Conservation (phyloP, 2,797 vertebrate genomes). For the Chloroceryle amazona region DNA sequence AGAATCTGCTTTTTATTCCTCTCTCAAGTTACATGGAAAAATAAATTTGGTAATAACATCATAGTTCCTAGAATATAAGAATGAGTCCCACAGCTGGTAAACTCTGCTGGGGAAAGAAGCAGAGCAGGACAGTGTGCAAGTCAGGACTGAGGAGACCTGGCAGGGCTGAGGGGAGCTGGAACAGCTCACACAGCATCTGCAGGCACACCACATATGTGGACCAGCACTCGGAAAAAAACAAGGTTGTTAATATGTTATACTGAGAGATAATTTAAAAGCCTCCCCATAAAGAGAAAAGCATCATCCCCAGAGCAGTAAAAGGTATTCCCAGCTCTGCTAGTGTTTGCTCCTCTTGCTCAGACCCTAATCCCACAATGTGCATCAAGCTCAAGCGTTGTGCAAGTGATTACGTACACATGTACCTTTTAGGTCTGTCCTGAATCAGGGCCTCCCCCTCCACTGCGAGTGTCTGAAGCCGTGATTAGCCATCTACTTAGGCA, state of each 20-base stretch:
- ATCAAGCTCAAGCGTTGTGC: background rate
- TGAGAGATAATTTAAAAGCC: constrained; percentile 62
- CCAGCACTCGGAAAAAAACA: constrained; percentile 16
- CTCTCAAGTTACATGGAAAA: constrained; percentile 62
- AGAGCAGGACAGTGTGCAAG: constrained; percentile 46
- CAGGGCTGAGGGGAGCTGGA: constrained; percentile 53
- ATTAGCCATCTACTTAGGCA: constrained; percentile 66
- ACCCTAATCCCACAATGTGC: background rate
- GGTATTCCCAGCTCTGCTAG: constrained; percentile 21
- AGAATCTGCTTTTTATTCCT: constrained; percentile 55
- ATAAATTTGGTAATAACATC: constrained; percentile 35
- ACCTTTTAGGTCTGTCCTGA: background rate
- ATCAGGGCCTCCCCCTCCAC: background rate
- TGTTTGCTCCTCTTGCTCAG: background rate
- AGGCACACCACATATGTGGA: constrained; percentile 36
- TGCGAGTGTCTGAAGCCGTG: background rate
- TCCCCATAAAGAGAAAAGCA: constrained; percentile 41
- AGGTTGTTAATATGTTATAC: constrained; percentile 62
- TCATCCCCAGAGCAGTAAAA: constrained; percentile 41
- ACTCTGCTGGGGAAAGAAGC: constrained; percentile 26
- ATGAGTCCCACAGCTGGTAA: background rate
- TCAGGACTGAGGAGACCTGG: constrained; percentile 49
- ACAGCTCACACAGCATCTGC: constrained; percentile 19
- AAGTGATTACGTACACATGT: background rate
- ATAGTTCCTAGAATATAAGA: constrained; percentile 22